Evolutionary conservation across 2,113 vertebrate species (phyloP).

Genomic region (Rana temporaria): DNA sequence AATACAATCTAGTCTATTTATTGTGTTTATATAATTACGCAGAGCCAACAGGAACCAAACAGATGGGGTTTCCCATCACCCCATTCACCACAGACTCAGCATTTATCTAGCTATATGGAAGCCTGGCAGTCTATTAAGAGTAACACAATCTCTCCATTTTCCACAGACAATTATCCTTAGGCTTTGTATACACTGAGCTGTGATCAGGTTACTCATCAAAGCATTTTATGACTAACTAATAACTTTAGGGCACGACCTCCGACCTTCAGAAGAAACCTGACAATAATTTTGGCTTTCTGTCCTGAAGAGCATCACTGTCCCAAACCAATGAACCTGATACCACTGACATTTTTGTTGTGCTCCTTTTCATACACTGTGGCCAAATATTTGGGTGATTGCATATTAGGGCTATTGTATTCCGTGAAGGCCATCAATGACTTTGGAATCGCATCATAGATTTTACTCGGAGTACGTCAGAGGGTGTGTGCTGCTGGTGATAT

Average conservation of each 20-base stretch:
- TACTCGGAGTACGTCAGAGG: not conserved
- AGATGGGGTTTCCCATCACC: constrained; percentile 63
- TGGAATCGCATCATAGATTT: constrained; percentile 37
- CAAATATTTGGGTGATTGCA: constrained; percentile 88
- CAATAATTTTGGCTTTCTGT: constrained; percentile 74
- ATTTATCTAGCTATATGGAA: constrained; percentile 63
- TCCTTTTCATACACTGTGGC: constrained; percentile 81
- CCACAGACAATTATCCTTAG: constrained; percentile 73
- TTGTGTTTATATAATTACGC: constrained; percentile 69
- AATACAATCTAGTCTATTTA: constrained; percentile 64
- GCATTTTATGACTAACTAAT: constrained; percentile 76
- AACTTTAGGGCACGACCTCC: constrained; percentile 75
- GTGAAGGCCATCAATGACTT: constrained; percentile 35
- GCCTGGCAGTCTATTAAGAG: constrained; percentile 65
- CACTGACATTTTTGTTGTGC: constrained; percentile 82
- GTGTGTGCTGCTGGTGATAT: constrained; percentile 13
- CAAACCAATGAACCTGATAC: constrained; percentile 76
- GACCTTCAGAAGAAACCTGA: constrained; percentile 77
- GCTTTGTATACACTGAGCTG: constrained; percentile 72
- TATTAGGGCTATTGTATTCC: constrained; percentile 58
- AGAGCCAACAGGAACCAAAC: constrained; percentile 66
- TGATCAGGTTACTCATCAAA: constrained; percentile 83
- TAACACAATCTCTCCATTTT: constrained; percentile 75
- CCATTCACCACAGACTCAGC: constrained; percentile 64
- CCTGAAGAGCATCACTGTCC: constrained; percentile 64